A percentile compares a stretch with the other conserved stretches of the same genome.
Conservation (phyloP, 2,113 vertebrate genomes). For the Oxyura jamaicensis region DNA sequence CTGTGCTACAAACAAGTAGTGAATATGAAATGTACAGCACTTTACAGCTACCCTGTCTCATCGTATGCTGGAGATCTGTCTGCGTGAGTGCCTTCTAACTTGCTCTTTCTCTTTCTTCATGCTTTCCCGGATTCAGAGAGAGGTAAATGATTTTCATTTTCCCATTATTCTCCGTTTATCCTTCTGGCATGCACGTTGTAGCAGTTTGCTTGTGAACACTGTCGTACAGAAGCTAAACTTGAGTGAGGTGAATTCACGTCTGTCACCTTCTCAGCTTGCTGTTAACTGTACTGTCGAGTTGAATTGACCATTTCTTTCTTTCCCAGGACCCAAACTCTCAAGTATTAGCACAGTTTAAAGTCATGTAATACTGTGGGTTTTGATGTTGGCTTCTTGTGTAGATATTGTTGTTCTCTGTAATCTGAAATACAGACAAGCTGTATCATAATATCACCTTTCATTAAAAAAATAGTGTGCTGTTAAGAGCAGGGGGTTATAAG, state of each 20-base stretch:
- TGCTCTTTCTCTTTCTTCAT: slow-evolving; percentile 79
- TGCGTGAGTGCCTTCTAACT: slow-evolving; percentile 69
- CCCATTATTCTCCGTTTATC: not conserved
- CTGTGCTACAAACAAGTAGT: not conserved
- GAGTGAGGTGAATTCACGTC: not conserved
- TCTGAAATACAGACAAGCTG: not conserved
- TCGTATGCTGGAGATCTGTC: slow-evolving; percentile 11
- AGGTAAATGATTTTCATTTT: slow-evolving; percentile 81
- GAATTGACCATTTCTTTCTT: not conserved
- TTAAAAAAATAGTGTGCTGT: fast-evolving
- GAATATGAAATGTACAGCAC: not conserved
- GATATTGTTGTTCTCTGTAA: not conserved
- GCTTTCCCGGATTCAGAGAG: slow-evolving; percentile 89
- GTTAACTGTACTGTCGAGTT: not conserved
- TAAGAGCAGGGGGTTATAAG: not conserved
- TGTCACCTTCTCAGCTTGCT: not conserved
- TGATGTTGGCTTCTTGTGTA: not conserved
- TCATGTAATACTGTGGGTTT: fast-evolving
- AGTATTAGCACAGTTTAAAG: not conserved
- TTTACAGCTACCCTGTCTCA: not conserved
- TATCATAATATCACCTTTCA: not conserved
- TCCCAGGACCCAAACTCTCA: not conserved
- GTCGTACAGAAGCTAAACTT: not conserved
- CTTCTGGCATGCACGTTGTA: slow-evolving; percentile 8
- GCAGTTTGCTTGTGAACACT: not conserved